Evolutionary conservation across 2,113 vertebrate genomes (phyloP), one percentile per base, ranked within the genome.

Genomic region (Apaloderma vittatum): DNA sequence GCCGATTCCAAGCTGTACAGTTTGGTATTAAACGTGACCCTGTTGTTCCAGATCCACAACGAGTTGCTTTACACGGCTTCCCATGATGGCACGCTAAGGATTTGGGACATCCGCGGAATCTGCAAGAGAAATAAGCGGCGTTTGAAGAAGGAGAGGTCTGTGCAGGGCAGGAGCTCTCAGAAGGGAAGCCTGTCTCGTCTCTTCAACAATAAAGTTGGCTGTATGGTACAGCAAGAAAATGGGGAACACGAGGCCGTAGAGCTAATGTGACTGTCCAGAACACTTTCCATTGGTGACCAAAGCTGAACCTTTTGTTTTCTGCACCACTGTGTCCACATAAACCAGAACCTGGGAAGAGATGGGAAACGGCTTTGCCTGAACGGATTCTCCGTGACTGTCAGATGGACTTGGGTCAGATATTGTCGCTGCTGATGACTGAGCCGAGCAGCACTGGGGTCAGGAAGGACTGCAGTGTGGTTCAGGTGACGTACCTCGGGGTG

Each of bases 41-140:
- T 80, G 27, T 95, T 82, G 57, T 97, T 97, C 23, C 97, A 99
- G 98, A 97, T 99, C 90, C 98, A 98, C 79, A 98, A 98, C 0
- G 97, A 98, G 66, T 75, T 98, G 92, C 97, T 99, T 49, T 99
- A 98, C 96, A 99, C 98, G 1, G 98, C 98, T 34, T 99, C 98
- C 78, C 98, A 99, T 0, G 98, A 99, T 0, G 98, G 98, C 68
- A 98, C 98, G 0, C 97, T 99, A 6, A 93, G 98, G 76, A 94
- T 98, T 10, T 99, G 98, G 98, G 98, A 98, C 40, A 96, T 98
- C 82, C 97, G 97, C 15, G 98, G 98, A 4, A 93, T 98, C 26
- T 97, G 95, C 82, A 94, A 97, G 80, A 90, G 96, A 15, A 91
- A 89, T 4, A 97, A 96, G 34, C 54, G 92, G n/a, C 93, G 96